phyloP scores from a whole-genome alignment of 64 coral and sea anemone genomes.

The Hydrozoanthus tunicans region DNA sequence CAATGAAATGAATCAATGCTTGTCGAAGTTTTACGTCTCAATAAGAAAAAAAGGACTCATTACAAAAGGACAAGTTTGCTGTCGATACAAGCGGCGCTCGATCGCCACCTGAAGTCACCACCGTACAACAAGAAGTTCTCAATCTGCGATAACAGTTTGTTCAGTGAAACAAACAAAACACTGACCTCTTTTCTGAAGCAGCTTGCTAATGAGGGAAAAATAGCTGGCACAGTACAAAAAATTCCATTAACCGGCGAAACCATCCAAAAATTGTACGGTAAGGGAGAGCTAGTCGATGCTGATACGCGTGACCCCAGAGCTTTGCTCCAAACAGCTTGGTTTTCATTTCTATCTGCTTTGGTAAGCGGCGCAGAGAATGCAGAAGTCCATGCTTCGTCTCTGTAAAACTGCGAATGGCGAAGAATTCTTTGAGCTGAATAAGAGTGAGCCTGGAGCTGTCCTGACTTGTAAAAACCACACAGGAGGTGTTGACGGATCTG shows the following conservation, averaged over 20 bases:
- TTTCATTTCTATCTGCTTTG: constrained; percentile 22
- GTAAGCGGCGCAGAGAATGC: constrained; percentile 14
- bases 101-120: constrained; percentile 18
- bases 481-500: not conserved
- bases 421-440: not conserved
- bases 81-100: constrained; percentile 6
- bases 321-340: constrained; percentile 8
- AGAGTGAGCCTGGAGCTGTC: constrained; percentile 1
- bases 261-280: constrained; percentile 1
- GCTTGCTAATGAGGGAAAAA: not conserved
- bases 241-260: not conserved
- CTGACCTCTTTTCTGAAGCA: not conserved
- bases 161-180: not conserved
- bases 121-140: not conserved
- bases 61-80: constrained; percentile 33
- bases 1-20: constrained; percentile 27
- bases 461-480: constrained; percentile 7
- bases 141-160: constrained; percentile 14
- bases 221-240: constrained; percentile 7
- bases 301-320: not conserved
- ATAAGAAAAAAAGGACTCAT: not conserved
- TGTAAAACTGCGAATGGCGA: not conserved
- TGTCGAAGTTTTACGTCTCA: constrained; percentile 29
- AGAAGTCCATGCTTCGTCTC: constrained; percentile 24
- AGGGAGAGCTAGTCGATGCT: not conserved